Conservation (phyloP, 2,888 invertebrate genomes). For the Meta bourneti region DNA sequence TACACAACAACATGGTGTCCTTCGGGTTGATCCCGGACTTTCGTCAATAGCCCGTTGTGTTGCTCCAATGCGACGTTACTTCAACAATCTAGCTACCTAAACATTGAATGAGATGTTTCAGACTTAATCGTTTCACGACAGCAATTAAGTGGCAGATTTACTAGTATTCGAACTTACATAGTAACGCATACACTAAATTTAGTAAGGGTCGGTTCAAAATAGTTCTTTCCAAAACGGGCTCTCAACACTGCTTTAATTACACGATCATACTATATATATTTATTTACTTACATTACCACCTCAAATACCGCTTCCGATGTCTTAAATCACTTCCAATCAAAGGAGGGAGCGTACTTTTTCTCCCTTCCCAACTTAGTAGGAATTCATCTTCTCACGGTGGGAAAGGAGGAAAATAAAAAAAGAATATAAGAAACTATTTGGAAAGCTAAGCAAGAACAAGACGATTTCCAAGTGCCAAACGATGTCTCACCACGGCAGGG, state of each 20-base stretch:
- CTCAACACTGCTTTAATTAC: background rate
- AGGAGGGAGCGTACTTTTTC: background rate
- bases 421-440: conserved; percentile 52
- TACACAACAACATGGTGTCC: no score
- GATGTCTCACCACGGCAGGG: conserved; percentile 38
- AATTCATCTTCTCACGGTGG: conserved; percentile 8
- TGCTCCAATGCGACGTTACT: no score
- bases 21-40: no score
- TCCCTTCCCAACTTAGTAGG: conserved; percentile 4
- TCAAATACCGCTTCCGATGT: background rate
- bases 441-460: conserved; percentile 33
- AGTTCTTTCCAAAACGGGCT: no score
- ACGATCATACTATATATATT: background rate
- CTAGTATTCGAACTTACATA: no score
- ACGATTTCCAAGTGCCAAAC: conserved; percentile 65
- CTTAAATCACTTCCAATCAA: background rate
- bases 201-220: no score
- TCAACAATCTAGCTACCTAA: no score
- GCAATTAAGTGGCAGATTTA: no score
- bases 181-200: no score
- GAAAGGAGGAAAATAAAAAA: conserved; percentile 6
- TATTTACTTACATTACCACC: background rate
- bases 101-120: no score
- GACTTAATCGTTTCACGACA: no score
- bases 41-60: no score